These are phyloP conservation scores for Arbacia lixula DNA, from an alignment of 53 echinoderm and acorn worm genomes.

Conservation along the genomic window DNA sequence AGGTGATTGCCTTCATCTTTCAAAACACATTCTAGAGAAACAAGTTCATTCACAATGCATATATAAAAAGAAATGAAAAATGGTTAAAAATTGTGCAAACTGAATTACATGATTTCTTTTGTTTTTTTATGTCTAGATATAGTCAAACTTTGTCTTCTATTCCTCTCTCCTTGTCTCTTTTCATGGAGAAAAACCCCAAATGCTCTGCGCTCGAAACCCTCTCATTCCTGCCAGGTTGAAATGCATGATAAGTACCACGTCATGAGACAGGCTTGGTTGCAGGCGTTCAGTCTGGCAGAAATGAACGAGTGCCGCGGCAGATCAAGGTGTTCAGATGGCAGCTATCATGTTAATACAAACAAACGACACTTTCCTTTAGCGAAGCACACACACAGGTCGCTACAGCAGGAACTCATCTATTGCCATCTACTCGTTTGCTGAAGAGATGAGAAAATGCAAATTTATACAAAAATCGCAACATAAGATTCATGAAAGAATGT, in stretches of 20 bases:
- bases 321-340: constrained; percentile 42
- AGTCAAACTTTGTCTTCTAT: constrained; percentile 17
- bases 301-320: constrained; percentile 1
- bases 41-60: constrained; percentile 40
- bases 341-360: constrained; percentile 9
- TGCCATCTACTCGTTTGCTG: constrained; percentile 35
- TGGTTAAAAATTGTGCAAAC: constrained; percentile 49
- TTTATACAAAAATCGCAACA: constrained; percentile 40
- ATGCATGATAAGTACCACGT: too few relatives aligned
- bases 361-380: constrained; percentile 11
- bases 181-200: neutral
- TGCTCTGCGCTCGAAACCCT: too few relatives aligned
- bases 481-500: constrained; percentile 35
- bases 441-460: constrained; percentile 31
- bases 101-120: constrained; percentile 36
- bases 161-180: neutral
- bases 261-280: too few relatives aligned
- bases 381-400: constrained; percentile 18
- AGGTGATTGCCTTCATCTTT: constrained; percentile 19
- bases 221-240: too few relatives aligned
- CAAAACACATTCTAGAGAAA: constrained; percentile 29
- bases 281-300: too few relatives aligned
- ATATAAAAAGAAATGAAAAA: constrained; percentile 56
- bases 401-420: constrained; percentile 23
- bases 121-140: neutral